Evolutionary conservation across 2,797 vertebrate species (phyloP), one percentile per base, ranked within the genome.

Genomic region (Oryzias sinensis): DNA sequence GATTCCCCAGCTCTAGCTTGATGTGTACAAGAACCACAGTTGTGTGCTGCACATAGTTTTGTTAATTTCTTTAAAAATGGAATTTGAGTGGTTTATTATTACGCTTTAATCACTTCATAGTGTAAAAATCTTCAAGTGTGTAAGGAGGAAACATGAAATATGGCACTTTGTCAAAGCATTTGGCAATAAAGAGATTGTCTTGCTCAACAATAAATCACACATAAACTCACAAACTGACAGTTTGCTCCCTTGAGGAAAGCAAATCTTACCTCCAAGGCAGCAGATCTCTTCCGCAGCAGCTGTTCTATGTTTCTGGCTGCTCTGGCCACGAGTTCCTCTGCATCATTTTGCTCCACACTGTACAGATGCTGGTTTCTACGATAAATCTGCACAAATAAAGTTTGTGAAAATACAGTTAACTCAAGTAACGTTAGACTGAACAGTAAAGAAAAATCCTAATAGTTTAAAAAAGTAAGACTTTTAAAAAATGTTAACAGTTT

Each of bases 251-350:
- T 59, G 62, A 64, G 59, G 61, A 45, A 49, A 55, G 16, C 18
- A 55, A 51, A 37, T 70, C 92, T 92, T 89, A 98, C 97, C 94
- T 95, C 92, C 71, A 99, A 88, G 46, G 96, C 96, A 78, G 93
- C 93, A 7, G 96, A 95, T 69, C 96, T 92, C 77, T 98, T 98
- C 76, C 84, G 92, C 20, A 99, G 87, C 76, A 99, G 94, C 77
- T 96, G 95, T 83, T 98, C 96, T 58, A 98, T 98, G 70, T 98
- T 95, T 71, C 91, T 91, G 49, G 97, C 95, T 49, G 96, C 96
- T 73, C 94, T 90, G 82, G 94, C 94, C 81, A 99, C 97, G 65
- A 99, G 90, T 77, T 95, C 93, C 46, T 91, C 92, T 14, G 97
- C 96, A 15, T 98, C 94, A 54, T 98, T 99, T 54, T 94, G 87